These are phyloP conservation scores for Amazona guildingii DNA, from an alignment of 2,113 vertebrate genomes.

Conservation along the genomic window DNA sequence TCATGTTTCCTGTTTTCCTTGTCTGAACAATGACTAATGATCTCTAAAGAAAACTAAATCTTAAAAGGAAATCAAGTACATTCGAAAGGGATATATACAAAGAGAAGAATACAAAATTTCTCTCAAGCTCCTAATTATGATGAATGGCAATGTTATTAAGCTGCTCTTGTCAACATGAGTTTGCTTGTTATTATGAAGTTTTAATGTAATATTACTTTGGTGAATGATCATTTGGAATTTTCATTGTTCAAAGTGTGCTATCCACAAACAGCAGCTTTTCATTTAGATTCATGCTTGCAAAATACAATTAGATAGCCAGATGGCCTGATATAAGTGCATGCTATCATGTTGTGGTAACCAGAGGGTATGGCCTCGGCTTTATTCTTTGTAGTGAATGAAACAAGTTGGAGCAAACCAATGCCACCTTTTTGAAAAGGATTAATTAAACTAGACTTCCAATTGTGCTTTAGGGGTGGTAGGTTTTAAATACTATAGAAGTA, in stretches of 20 bases:
- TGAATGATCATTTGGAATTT: conserved; percentile 3
- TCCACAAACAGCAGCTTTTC: neutral
- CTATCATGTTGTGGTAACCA: neutral
- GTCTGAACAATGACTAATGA: neutral
- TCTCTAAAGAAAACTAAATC: neutral
- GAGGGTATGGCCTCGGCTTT: neutral
- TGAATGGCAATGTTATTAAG: neutral
- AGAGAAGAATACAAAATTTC: neutral
- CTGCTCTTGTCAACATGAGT: neutral
- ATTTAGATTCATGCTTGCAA: neutral
- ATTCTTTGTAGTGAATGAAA: neutral
- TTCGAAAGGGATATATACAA: neutral
- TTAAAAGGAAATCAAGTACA: neutral
- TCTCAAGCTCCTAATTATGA: conserved; percentile 9
- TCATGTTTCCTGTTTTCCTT: neutral
- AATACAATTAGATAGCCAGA: neutral
- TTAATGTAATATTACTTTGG: neutral
- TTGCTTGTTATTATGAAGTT: neutral
- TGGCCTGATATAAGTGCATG: neutral
- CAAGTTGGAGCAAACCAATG: neutral
- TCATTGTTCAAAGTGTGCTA: neutral
- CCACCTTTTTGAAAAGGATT: neutral
- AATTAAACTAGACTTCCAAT: neutral
- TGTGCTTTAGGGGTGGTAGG: neutral
- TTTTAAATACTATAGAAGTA: neutral